Evolutionary conservation across 2,797 vertebrate species (phyloP), one percentile per base, ranked within the genome.

Genomic region (Thripadectes ignobilis): DNA sequence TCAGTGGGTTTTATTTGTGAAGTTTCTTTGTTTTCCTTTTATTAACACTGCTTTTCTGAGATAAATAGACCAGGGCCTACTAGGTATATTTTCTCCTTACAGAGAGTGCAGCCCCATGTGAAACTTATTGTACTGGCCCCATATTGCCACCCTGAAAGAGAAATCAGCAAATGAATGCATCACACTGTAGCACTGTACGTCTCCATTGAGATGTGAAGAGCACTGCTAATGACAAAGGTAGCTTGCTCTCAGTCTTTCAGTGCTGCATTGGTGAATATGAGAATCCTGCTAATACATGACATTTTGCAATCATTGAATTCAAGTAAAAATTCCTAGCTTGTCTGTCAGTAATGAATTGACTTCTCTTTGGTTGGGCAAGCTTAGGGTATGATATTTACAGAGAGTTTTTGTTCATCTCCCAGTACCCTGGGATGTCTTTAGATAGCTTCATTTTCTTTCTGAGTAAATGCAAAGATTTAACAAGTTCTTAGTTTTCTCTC

Each of bases 171-270:
- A 63, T 19, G 15, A 79, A 46, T 27, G 16, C 23, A 26, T 82
- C 49, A 54, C 34, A 16, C 32, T 17, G 0, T 24, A 55, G 38
- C 0, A 0, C 46, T 75, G 41, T 43, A 48, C 0, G 0, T 75
- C 51, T 95, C 51, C 39, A 29, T 49, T 5, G 4, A 52, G 55
- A 71, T 43, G 59, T 61, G n/a, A 80, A 86, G 51, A 46, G 22
- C 30, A 7, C 32, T 76, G 5, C 22, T 90, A 59, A 84, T 41
- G 67, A 73, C 39, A 26, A 46, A 68, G 51, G 36, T 45, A n/a
- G 24, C 36, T 85, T 3, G 0, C 39, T 55, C 29, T 65, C 63
- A 36, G 62, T 65, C 52, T 79, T 67, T 61, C 34, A 51, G 24
- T 81, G 22, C n/a, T 55, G 23, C 41, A 22, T 57, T 61, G 32